Base-by-base conservation (phyloP, 2,113 vertebrate species). In the Circaetus cinerascens region DNA sequence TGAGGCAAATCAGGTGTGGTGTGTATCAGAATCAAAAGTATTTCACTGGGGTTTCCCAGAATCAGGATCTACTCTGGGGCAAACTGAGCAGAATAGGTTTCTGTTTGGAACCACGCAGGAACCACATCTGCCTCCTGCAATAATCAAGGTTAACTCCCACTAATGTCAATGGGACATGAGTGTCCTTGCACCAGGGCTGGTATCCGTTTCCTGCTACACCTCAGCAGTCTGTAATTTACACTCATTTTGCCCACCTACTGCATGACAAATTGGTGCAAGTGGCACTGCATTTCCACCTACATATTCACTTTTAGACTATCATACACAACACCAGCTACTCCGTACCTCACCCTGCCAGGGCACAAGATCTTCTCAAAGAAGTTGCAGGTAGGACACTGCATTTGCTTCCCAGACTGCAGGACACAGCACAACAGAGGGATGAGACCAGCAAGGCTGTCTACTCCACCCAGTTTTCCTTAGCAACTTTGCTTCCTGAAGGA, bases 181-280 rank as follows among this genome's bases (percentile, higher is more conserved):
- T 57, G 50, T 83, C 71, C 78, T 90, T 57, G 85, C 67, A 88
- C 57, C 55, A 66, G 63, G 41, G 50, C 88, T 93, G 81, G 67
- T 32, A 86, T 73, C 86, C 50, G 76, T 77, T 95, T 97, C 95
- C 93, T 90, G 93, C 72, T 96, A 73, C 67, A 84, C 88, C 80
- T 92, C 84, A 64, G 69, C 77, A 95, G 56, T 74, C 92, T 97
- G 55, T 90, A 88, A 94, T 90, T 94, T 96, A 84, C 80, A 43
- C 38, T 73, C 45, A 75, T 84, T 84, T 92, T 95, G 86, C 86
- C 75, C 94, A 94, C 81, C 93, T 95, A 50, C 88, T 84, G 46
- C 78, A 64, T 94, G 80, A 90, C 90, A 96, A 95, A 97, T 91
- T 90, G 88, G 50, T 93, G 86, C 81, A 88, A 89, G 93, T 82